These are phyloP conservation scores for Hypselothyrea guttata DNA, from an alignment of 2,888 invertebrate genomes.

Conservation along the genomic window DNA sequence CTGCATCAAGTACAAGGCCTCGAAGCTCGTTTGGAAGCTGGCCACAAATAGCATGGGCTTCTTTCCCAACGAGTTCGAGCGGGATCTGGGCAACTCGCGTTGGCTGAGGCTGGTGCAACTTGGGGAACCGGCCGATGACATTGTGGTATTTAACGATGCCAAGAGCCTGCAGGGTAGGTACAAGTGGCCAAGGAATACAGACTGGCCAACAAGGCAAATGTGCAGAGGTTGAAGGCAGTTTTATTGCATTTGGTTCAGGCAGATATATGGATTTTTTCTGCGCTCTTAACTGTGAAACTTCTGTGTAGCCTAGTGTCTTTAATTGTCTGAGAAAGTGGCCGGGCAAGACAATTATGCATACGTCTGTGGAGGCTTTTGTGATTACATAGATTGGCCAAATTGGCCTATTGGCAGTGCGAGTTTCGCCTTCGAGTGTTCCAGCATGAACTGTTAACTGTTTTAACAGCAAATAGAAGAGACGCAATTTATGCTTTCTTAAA, in stretches of 20 bases:
- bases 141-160: conserved; percentile 75
- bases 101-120: conserved; percentile 77
- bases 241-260: too few species aligned
- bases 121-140: conserved; percentile 72
- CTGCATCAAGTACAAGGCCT: conserved; percentile 80
- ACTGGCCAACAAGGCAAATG: too few species aligned
- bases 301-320: background rate
- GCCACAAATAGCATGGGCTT: conserved; percentile 80
- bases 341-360: conserved; percentile 35
- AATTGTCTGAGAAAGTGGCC: conserved; percentile 35
- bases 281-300: background rate
- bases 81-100: conserved; percentile 56
- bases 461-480: background rate
- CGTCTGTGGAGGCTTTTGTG: conserved; percentile 15
- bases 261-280: too few species aligned
- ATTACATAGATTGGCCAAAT: conserved; percentile 11
- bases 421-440: conserved; percentile 26
- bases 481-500: conserved; percentile 10
- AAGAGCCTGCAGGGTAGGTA: conserved; percentile 77
- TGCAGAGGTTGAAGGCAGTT: too few species aligned
- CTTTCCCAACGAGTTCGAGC: conserved; percentile 78
- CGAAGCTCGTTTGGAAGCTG: conserved; percentile 78
- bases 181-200: too few species aligned
- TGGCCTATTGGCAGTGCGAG: conserved; percentile 9
- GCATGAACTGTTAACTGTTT: conserved; percentile 5